Conservation (phyloP, 2,888 invertebrate genomes). For the Athrips mouffetella region DNA sequence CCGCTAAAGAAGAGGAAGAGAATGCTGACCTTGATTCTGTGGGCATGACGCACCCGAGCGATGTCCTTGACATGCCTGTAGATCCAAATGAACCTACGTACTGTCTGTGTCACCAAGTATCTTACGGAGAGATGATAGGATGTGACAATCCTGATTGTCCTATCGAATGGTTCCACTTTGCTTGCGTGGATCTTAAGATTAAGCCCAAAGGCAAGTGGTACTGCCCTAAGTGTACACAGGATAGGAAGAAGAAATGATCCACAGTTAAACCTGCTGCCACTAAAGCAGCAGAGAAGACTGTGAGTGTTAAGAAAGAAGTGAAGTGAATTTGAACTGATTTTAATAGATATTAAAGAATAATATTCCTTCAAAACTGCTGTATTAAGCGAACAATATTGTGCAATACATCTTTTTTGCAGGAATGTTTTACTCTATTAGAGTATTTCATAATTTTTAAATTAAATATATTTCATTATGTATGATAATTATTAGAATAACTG, state of each 20-base stretch:
- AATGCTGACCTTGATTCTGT: conserved; percentile 73
- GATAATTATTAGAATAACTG: too few relatives aligned
- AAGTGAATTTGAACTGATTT: conserved; percentile 27
- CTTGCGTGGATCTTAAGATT: conserved; percentile 92
- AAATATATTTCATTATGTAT: too few relatives aligned
- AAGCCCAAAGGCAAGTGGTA: conserved; percentile 98
- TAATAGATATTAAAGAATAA: not conserved
- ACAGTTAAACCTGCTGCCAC: conserved; percentile 45
- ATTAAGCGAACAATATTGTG: not conserved
- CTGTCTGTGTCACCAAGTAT: conserved; percentile 97
- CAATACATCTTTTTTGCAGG: not conserved
- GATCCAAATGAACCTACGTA: conserved; percentile 99
- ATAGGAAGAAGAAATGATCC: conserved; percentile 87
- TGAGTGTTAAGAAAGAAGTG: conserved; percentile 56
- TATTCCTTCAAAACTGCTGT: not conserved
- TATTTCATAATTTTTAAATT: too few relatives aligned
- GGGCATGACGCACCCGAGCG: conserved; percentile 89
- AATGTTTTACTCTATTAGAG: conserved; percentile 1
- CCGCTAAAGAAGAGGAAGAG: conserved; percentile 64
- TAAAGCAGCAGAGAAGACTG: conserved; percentile 64
- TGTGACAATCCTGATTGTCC: conserved; percentile 95
- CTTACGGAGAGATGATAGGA: conserved; percentile 98
- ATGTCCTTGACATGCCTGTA: conserved; percentile 93
- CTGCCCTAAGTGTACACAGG: conserved; percentile 93
- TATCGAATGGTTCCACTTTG: conserved; percentile 98